Percentiles rank a stretch among this genome's conserved stretches.
These are phyloP conservation scores for Orbicella faveolata DNA, from an alignment of 64 coral and sea anemone genomes.

Conservation along the genomic window DNA sequence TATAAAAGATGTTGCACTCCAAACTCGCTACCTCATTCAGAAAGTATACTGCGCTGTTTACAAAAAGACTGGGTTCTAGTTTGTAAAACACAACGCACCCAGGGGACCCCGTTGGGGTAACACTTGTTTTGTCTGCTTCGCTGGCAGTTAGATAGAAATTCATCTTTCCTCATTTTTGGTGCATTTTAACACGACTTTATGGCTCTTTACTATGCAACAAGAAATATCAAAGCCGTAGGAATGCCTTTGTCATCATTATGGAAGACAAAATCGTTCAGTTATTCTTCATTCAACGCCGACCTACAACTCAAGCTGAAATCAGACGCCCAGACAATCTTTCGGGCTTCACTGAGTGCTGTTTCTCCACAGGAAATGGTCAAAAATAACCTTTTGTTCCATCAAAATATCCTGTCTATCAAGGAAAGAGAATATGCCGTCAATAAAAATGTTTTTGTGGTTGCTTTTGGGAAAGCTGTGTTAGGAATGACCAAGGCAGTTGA, in stretches of 20 bases:
- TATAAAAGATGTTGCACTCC: slow-evolving; percentile 20
- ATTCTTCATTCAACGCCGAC: background rate
- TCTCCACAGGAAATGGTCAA: slow-evolving; percentile 84
- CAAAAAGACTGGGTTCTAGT: slow-evolving; percentile 6
- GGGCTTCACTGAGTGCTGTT: slow-evolving; percentile 80
- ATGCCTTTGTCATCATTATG: background rate
- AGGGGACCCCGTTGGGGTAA: background rate
- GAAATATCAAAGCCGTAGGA: slow-evolving; percentile 25
- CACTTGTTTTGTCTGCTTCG: background rate
- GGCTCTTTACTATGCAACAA: background rate
- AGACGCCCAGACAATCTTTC: slow-evolving; percentile 82
- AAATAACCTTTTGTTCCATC: slow-evolving; percentile 67
- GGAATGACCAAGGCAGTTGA: slow-evolving; percentile 96
- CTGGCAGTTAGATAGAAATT: background rate
- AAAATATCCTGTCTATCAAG: slow-evolving; percentile 60
- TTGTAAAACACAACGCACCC: background rate
- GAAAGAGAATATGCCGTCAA: slow-evolving; percentile 78
- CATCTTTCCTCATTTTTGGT: background rate
- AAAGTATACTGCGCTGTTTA: slow-evolving; percentile 12
- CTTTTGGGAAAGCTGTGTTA: slow-evolving; percentile 97
- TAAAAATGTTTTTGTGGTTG: slow-evolving; percentile 89
- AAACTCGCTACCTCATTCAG: slow-evolving; percentile 3
- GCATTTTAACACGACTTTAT: background rate
- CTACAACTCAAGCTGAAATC: slow-evolving; percentile 43
- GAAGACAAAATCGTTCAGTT: background rate